phyloP scores from a whole-genome alignment of 1,140 invertebrate species.

The Papilio glaucus region DNA sequence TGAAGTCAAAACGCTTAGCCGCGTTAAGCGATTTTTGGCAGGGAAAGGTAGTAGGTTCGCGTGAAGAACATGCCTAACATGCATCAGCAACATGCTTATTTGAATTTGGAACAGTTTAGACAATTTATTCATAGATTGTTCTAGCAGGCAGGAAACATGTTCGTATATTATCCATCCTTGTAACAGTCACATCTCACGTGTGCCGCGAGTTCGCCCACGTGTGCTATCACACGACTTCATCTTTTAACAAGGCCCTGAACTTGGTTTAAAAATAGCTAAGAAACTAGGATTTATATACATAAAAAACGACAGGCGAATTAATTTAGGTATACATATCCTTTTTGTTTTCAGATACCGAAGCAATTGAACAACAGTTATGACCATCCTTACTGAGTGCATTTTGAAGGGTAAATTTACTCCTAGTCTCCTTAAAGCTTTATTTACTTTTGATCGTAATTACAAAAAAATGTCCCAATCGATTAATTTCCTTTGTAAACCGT shows the following conservation, averaged over 20 bases:
- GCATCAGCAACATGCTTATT: too few relatives aligned
- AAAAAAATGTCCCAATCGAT: too few relatives aligned
- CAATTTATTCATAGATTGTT: too few relatives aligned
- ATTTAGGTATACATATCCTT: too few relatives aligned
- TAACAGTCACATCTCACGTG: constrained; percentile 17
- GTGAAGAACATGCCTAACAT: too few relatives aligned
- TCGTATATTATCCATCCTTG: constrained; percentile 8
- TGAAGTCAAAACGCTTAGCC: background rate
- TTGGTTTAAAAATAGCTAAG: constrained; percentile 1
- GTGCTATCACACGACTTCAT: constrained; percentile 17
- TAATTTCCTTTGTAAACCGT: too few relatives aligned
- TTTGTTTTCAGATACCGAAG: background rate
- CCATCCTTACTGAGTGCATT: background rate
- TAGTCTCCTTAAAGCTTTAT: constrained; percentile 1
- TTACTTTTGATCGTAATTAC: background rate
- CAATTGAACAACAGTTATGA: background rate
- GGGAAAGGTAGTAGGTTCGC: too few relatives aligned
- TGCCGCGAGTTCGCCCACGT: background rate
- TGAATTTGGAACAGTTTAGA: too few relatives aligned
- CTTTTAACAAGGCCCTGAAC: constrained; percentile 1
- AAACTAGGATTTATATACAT: background rate
- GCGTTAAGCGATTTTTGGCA: too few relatives aligned
- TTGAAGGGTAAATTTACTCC: background rate
- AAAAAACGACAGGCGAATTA: too few relatives aligned
- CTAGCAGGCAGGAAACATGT: background rate